Percentiles rank a stretch among this genome's conserved stretches.
These are phyloP conservation scores for Fissipunctia ypsillon DNA, from an alignment of 2,888 invertebrate genomes.

Conservation along the genomic window DNA sequence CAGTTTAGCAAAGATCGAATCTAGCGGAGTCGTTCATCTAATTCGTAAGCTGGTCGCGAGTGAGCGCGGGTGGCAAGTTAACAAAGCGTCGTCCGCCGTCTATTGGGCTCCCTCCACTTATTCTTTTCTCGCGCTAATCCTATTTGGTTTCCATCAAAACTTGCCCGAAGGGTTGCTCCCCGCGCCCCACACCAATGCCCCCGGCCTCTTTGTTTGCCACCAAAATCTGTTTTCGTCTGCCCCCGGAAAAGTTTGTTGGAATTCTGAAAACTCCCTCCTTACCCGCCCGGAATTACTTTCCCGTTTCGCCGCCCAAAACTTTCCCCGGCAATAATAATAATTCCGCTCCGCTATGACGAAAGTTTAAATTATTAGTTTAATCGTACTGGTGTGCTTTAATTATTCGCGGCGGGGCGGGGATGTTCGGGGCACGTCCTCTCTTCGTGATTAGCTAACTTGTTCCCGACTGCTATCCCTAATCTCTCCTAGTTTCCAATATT, in stretches of 20 bases:
- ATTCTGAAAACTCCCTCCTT: slow-evolving; percentile 80
- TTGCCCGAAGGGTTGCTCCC: slow-evolving; percentile 83
- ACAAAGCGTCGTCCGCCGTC: slow-evolving; percentile 77
- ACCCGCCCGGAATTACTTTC: slow-evolving; percentile 86
- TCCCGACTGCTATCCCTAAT: slow-evolving; percentile 65
- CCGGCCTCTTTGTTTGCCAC: slow-evolving; percentile 83
- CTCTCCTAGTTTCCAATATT: slow-evolving; percentile 76
- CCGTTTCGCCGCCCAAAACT: slow-evolving; percentile 84
- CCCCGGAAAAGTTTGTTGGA: slow-evolving; percentile 83
- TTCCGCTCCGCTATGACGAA: slow-evolving; percentile 87
- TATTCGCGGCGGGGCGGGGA: slow-evolving; percentile 72
- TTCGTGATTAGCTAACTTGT: slow-evolving; percentile 78
- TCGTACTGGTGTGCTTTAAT: slow-evolving; percentile 87
- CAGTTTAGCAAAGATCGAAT: slow-evolving; percentile 73
- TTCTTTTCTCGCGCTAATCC: slow-evolving; percentile 88
- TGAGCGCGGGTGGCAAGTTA: slow-evolving; percentile 69
- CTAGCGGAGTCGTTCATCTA: slow-evolving; percentile 59
- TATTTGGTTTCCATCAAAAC: slow-evolving; percentile 90
- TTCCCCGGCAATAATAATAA: slow-evolving; percentile 88
- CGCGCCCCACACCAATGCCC: slow-evolving; percentile 61
- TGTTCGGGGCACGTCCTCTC: slow-evolving; percentile 68
- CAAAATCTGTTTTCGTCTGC: slow-evolving; percentile 88
- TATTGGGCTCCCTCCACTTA: slow-evolving; percentile 82
- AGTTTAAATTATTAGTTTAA: slow-evolving; percentile 90
- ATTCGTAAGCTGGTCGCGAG: slow-evolving; percentile 64